Evolutionary conservation across 2,113 vertebrate species (phyloP).

Genomic region (Echinops telfairi): DNA sequence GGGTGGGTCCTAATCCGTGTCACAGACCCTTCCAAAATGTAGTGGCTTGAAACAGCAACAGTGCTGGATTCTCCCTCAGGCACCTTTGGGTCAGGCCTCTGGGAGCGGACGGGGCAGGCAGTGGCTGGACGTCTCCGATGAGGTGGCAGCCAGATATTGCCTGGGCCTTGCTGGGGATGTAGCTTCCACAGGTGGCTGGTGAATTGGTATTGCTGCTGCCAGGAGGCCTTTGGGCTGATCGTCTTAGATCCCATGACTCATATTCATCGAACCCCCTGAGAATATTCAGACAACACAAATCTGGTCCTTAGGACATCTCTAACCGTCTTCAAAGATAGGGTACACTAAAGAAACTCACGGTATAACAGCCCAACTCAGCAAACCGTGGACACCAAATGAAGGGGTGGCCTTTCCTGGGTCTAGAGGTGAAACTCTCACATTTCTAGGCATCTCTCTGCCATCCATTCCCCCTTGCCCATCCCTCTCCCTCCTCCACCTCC

Average conservation of each 20-base stretch:
- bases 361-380: neutral
- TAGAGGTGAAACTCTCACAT: neutral
- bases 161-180: neutral
- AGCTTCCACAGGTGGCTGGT: neutral
- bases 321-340: slow-evolving; percentile 12
- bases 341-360: neutral
- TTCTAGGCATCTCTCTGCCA: neutral
- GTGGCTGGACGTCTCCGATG: neutral
- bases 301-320: slow-evolving; percentile 1
- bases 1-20: neutral
- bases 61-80: neutral
- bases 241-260: slow-evolving; percentile 18
- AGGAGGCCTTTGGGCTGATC: neutral
- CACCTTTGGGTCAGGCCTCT: neutral
- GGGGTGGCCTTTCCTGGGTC: neutral
- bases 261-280: slow-evolving; percentile 32
- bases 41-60: neutral
- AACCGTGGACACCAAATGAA: neutral
- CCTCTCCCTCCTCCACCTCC: neutral
- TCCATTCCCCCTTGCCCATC: neutral
- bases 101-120: neutral
- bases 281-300: neutral
- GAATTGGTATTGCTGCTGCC: neutral
- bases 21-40: neutral
- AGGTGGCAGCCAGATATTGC: neutral